Conservation (phyloP, 1,140 invertebrate genomes). For the Bombus turneri region DNA sequence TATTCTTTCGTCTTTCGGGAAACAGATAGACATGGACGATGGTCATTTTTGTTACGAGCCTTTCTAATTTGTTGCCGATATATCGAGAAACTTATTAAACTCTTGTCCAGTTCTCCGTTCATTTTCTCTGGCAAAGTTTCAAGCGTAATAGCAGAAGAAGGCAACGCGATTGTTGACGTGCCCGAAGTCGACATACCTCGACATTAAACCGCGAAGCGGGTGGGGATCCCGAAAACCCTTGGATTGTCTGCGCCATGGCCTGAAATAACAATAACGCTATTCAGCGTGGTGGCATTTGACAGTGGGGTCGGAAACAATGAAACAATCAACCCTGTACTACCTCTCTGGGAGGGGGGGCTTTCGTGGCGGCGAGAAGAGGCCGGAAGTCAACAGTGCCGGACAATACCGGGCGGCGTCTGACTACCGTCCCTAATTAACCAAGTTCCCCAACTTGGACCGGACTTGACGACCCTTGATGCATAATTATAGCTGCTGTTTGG, state of each 20-base stretch:
- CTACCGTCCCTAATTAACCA: conserved; percentile 79
- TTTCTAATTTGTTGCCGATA: not conserved
- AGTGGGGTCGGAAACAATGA: conserved; percentile 81
- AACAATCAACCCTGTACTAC: conserved; percentile 77
- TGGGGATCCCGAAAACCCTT: conserved; percentile 66
- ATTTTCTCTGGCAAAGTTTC: not conserved
- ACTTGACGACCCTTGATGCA: conserved; percentile 67
- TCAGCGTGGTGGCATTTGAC: conserved; percentile 77
- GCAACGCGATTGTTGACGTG: conserved; percentile 3
- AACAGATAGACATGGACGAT: not conserved
- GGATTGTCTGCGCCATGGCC: conserved; percentile 73
- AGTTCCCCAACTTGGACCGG: conserved; percentile 75
- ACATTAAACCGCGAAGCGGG: conserved; percentile 19
- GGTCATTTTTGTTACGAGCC: no score
- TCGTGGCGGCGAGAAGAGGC: conserved; percentile 52
- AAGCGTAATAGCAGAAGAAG: not conserved
- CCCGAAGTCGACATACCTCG: conserved; percentile 20
- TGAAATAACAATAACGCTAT: conserved; percentile 80
- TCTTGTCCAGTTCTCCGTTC: not conserved
- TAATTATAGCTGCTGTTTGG: conserved; percentile 54
- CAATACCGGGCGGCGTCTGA: conserved; percentile 78
- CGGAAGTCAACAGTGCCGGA: conserved; percentile 81
- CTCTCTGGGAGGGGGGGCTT: conserved; percentile 50
- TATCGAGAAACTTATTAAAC: not conserved
- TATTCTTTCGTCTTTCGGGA: not conserved